Conservation (phyloP, 2,113 vertebrate genomes). For the Zosterops hypoxanthus region DNA sequence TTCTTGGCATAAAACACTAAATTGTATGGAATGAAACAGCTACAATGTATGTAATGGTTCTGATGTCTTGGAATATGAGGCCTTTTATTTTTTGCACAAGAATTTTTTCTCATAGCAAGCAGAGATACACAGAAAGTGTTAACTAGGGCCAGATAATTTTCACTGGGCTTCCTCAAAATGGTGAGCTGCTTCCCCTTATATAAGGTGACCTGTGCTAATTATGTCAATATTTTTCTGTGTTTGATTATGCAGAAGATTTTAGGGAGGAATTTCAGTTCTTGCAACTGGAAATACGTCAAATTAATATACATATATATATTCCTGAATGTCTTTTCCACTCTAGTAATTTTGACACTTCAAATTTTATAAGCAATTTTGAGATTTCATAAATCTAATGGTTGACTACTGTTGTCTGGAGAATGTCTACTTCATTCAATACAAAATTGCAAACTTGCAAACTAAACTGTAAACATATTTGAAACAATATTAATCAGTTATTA, state of each 20-base stretch:
- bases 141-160: background rate
- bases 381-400: background rate
- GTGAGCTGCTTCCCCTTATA: background rate
- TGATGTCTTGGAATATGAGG: background rate
- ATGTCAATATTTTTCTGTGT: background rate
- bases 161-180: background rate
- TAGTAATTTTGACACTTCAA: background rate
- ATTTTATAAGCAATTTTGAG: background rate
- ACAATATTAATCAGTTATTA: background rate
- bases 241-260: background rate
- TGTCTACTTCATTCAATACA: background rate
- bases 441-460: background rate
- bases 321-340: background rate
- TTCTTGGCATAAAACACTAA: background rate
- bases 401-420: background rate
- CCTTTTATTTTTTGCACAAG: background rate
- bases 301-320: too few relatives aligned
- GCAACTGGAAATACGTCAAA: background rate
- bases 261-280: background rate
- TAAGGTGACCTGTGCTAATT: background rate
- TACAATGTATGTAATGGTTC: background rate
- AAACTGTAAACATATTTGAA: background rate
- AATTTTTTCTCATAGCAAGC: background rate
- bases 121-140: background rate
- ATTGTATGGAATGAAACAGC: fast-evolving